Evolutionary conservation across 2,888 invertebrate genomes (phyloP).

Genomic region (Pristionchus entomophagus): DNA sequence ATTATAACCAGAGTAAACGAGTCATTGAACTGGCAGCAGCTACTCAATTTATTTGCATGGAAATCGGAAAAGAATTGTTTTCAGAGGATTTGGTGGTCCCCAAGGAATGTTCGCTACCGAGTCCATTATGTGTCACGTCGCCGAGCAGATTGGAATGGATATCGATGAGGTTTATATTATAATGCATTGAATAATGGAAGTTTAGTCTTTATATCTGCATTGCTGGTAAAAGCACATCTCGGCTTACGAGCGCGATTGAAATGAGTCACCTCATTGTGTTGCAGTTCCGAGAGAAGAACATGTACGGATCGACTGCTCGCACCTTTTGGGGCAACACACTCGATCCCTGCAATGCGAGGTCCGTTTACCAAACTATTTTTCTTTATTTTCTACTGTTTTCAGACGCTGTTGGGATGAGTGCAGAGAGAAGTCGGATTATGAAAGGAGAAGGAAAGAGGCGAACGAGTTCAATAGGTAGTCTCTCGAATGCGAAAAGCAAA

Average conservation of each 20-base stretch:
- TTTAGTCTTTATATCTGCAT: neutral
- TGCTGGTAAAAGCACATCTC: too few species aligned
- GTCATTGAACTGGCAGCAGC: neutral
- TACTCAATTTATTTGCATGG: neutral
- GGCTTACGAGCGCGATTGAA: too few species aligned
- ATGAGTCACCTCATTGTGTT: too few species aligned
- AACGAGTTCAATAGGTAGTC: constrained; percentile 76
- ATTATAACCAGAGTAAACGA: neutral
- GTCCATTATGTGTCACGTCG: constrained; percentile 85
- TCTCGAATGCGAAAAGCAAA: too few species aligned
- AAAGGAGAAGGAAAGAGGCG: constrained; percentile 68
- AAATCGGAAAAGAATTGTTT: too few species aligned
- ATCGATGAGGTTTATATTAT: constrained; percentile 59
- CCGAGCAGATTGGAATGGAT: constrained; percentile 77
- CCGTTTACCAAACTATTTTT: too few species aligned
- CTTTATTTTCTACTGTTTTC: neutral
- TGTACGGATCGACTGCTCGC: constrained; percentile 85
- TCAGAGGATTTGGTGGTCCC: constrained; percentile 85
- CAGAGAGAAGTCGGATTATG: constrained; percentile 71
- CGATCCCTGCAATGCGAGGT: constrained; percentile 81
- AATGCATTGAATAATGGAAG: neutral
- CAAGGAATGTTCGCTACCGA: constrained; percentile 92
- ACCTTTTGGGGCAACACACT: constrained; percentile 87
- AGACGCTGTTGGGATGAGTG: constrained; percentile 76
- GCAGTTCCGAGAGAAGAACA: constrained; percentile 83